Percentiles rank a stretch among this genome's conserved stretches.
phyloP scores from a whole-genome alignment of 2,113 vertebrate species.

The Neopipo cinnamomea region DNA sequence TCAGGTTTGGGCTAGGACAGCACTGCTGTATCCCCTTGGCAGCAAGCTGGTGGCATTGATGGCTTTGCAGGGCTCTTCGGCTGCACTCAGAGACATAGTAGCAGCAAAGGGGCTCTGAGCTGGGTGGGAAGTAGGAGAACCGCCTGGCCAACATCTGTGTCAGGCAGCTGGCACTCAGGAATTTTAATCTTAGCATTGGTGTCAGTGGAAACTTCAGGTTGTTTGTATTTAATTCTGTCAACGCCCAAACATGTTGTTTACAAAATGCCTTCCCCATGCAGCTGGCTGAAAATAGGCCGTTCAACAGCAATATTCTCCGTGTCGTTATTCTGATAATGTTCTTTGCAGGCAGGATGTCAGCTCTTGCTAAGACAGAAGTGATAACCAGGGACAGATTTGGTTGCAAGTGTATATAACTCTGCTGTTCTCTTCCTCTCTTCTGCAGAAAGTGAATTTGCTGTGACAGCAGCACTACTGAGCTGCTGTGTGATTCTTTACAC shows the following conservation, averaged over 20 bases:
- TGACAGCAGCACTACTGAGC: constrained; percentile 40
- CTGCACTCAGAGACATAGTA: rapidly evolving
- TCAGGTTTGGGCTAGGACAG: not conserved
- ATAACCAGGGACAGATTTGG: constrained; percentile 25
- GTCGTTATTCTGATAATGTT: not conserved
- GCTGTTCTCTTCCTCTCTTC: not conserved
- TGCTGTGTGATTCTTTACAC: not conserved
- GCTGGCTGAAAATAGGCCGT: not conserved
- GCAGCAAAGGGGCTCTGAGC: not conserved
- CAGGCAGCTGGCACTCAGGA: not conserved
- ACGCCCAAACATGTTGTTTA: not conserved
- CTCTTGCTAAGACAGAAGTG: constrained; percentile 9
- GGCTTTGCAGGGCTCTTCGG: not conserved
- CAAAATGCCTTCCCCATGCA: not conserved
- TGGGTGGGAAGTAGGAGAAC: not conserved
- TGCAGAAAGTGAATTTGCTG: constrained; percentile 30
- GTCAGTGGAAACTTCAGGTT: not conserved
- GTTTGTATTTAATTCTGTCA: not conserved
- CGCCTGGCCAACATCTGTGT: not conserved
- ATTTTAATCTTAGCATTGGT: not conserved
- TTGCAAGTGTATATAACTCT: not conserved
- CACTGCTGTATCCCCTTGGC: not conserved
- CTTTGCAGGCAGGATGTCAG: constrained; percentile 12
- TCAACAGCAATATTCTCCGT: not conserved
- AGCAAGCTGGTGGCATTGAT: not conserved